Conservation (phyloP, 2,888 invertebrate species). For the Suillia variegata region DNA sequence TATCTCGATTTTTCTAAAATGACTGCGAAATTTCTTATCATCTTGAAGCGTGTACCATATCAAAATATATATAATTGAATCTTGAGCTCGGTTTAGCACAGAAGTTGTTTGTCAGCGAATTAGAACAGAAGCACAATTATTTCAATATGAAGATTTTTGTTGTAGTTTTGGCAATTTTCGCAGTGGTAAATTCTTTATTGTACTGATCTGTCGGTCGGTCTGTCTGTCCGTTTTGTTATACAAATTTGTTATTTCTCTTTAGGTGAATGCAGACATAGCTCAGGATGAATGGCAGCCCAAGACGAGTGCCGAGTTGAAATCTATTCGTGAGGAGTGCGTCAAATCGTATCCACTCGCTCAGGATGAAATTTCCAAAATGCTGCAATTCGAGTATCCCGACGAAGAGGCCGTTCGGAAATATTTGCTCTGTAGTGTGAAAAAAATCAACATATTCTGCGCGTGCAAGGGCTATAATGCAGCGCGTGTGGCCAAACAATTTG, state of each 20-base stretch:
- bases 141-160: not conserved
- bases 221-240: no score
- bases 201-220: no score
- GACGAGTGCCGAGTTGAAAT: slow-evolving; percentile 4
- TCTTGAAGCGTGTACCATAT: no score
- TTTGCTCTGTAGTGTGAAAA: slow-evolving; percentile 17
- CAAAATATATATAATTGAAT: no score
- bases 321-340: slow-evolving; percentile 15
- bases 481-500: not conserved
- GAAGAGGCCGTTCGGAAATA: slow-evolving; percentile 3
- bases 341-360: not conserved
- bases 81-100: no score
- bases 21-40: no score
- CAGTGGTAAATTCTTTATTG: not conserved
- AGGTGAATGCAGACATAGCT: not conserved
- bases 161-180: not conserved
- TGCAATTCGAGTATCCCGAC: slow-evolving; percentile 16
- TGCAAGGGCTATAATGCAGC: slow-evolving; percentile 12
- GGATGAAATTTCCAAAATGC: slow-evolving; percentile 11
- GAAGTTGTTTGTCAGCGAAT: no score
- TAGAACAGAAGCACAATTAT: no score
- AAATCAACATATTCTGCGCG: slow-evolving; percentile 11
- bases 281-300: slow-evolving; percentile 14
- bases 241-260: slow-evolving; percentile 2
- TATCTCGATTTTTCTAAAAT: no score